phyloP scores from a whole-genome alignment of 2,113 vertebrate genomes.

The Dromiciops gliroides region DNA sequence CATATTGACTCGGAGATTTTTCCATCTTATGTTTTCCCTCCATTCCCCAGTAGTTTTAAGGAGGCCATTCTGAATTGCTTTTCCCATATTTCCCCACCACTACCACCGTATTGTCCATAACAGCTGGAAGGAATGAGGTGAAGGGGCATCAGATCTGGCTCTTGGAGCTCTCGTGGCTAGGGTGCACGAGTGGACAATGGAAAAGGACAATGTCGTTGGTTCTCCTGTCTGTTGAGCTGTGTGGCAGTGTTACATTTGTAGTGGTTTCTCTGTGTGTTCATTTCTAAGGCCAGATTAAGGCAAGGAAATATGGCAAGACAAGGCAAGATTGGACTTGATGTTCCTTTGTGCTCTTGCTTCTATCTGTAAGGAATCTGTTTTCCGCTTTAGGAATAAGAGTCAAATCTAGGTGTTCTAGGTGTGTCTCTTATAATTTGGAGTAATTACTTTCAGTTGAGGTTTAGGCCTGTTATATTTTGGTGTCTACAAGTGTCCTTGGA shows the following conservation, averaged over 20 bases:
- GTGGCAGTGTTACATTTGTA: neutral
- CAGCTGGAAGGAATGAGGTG: neutral
- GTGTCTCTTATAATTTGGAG: conserved; percentile 25
- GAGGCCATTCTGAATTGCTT: neutral
- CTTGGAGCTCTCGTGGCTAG: neutral
- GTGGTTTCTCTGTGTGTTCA: neutral
- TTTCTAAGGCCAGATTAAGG: conserved; percentile 41
- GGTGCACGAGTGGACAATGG: neutral
- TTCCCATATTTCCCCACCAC: neutral
- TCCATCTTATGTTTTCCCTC: conserved; percentile 15
- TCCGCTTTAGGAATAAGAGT: conserved; percentile 23
- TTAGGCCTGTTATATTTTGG: neutral
- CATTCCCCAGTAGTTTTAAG: neutral
- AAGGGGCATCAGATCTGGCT: neutral
- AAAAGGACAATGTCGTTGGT: neutral
- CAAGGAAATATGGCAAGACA: too few relatives aligned
- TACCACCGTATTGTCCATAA: neutral
- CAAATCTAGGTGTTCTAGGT: neutral
- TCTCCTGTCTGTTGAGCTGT: conserved; percentile 4
- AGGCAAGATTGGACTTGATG: neutral
- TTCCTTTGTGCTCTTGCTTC: conserved; percentile 13
- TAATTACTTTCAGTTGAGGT: neutral
- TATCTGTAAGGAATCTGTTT: conserved; percentile 45
- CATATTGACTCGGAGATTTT: neutral
- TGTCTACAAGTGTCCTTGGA: neutral